These are phyloP conservation scores for Terrapene triunguis DNA, from an alignment of 2,113 vertebrate genomes.

Conservation along the genomic window DNA sequence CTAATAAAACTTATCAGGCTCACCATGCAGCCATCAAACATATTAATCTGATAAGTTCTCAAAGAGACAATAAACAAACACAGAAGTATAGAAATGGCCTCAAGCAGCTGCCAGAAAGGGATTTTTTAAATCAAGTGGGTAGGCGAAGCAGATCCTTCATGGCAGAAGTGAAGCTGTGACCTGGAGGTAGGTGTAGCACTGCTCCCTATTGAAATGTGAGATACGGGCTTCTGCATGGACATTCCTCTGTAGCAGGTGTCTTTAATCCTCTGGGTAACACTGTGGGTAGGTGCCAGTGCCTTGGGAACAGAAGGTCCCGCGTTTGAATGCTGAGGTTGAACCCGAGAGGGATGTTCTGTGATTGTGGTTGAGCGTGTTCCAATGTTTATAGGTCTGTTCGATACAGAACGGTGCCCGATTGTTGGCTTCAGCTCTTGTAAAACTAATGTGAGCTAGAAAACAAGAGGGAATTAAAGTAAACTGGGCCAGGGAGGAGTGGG, in stretches of 20 bases:
- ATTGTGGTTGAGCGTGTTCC: neutral
- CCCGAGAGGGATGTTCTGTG: rapidly evolving
- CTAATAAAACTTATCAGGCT: neutral
- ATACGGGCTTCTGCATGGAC: neutral
- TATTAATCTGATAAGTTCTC: neutral
- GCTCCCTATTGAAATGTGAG: neutral
- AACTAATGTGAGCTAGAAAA: neutral
- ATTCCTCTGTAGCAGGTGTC: neutral
- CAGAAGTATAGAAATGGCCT: neutral
- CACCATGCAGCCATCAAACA: neutral
- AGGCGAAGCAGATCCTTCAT: neutral
- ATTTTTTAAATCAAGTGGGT: neutral
- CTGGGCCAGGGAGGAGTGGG: rapidly evolving
- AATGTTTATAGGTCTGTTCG: rapidly evolving
- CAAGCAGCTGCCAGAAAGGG: neutral
- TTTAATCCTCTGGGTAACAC: neutral
- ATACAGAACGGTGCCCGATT: rapidly evolving
- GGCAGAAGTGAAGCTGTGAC: neutral
- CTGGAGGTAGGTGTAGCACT: no score
- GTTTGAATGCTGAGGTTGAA: rapidly evolving
- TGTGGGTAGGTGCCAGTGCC: neutral
- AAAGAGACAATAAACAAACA: neutral
- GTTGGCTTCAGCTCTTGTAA: rapidly evolving
- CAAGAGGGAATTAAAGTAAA: neutral
- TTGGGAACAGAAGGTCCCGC: neutral